Percentiles rank a stretch among this genome's conserved stretches.
Evolutionary conservation across 2,888 invertebrate genomes (phyloP).

Genomic region (Eupithecia subumbrata): DNA sequence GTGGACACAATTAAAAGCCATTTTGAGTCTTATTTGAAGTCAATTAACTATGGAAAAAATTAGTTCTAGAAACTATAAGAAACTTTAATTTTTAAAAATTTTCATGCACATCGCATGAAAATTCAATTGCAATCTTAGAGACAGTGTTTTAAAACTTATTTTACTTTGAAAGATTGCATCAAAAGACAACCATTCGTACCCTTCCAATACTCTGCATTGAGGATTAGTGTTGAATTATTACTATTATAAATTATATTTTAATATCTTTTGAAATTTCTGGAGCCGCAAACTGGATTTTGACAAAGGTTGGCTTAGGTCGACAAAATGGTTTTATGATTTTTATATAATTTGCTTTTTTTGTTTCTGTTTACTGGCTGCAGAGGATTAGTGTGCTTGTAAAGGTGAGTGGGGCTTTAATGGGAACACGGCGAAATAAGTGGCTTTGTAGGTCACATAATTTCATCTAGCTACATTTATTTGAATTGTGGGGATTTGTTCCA

Average conservation of each 20-base stretch:
- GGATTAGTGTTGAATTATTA: conserved; percentile 62
- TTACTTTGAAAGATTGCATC: not conserved
- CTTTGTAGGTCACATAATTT: conserved; percentile 17
- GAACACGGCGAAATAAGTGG: conserved; percentile 25
- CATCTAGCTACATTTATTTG: not conserved
- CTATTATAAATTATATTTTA: conserved; percentile 60
- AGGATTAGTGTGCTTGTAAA: conserved; percentile 28
- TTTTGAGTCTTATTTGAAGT: conserved; percentile 3
- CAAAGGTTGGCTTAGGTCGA: conserved; percentile 55
- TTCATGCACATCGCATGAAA: not conserved
- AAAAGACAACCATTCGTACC: conserved; percentile 27
- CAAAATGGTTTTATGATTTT: conserved; percentile 52
- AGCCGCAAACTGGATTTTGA: conserved; percentile 54
- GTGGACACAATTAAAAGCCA: not conserved
- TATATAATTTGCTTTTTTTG: conserved; percentile 40
- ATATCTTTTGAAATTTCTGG: conserved; percentile 50
- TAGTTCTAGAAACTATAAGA: not conserved
- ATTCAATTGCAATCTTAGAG: not conserved
- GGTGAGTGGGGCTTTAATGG: conserved; percentile 12
- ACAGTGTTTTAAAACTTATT: conserved; percentile 4
- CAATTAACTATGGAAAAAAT: not conserved
- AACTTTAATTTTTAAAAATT: not conserved
- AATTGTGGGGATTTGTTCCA: conserved; percentile 4
- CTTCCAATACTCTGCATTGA: conserved; percentile 37
- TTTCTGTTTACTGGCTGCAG: conserved; percentile 22